These are phyloP conservation scores for Leptinotarsa haldemani DNA, from an alignment of 2,888 invertebrate species.

Conservation along the genomic window DNA sequence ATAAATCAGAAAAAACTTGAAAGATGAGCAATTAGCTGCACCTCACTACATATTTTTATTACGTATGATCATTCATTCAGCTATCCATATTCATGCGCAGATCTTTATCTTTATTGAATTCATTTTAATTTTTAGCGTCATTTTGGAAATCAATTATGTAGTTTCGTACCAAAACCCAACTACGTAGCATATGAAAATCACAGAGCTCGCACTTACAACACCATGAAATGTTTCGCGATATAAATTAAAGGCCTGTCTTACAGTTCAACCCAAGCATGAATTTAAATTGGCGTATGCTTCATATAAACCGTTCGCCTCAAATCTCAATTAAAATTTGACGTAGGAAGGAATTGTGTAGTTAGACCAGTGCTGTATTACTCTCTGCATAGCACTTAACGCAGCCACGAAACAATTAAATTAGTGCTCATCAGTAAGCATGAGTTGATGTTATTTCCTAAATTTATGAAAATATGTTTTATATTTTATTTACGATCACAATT, in stretches of 20 bases:
- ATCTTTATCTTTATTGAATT: not conserved
- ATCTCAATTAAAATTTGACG: slow-evolving; percentile 8
- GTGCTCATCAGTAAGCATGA: no score
- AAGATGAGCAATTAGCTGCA: not conserved
- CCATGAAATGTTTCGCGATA: slow-evolving; percentile 20
- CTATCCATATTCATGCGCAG: not conserved
- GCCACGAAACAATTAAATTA: no score
- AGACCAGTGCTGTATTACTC: no score
- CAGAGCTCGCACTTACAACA: not conserved
- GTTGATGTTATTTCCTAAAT: no score
- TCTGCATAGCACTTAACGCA: no score
- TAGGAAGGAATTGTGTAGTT: not conserved
- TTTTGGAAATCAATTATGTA: slow-evolving; percentile 24
- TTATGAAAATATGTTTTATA: no score
- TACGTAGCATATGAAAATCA: slow-evolving; percentile 16
- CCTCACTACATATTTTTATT: not conserved
- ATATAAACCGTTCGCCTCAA: not conserved
- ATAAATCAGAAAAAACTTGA: not conserved
- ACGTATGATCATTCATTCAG: not conserved
- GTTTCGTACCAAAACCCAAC: slow-evolving; percentile 24
- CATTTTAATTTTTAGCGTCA: slow-evolving; percentile 1
- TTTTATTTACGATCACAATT: no score
- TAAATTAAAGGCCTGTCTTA: slow-evolving; percentile 14
- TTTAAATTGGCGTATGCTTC: slow-evolving; percentile 3
- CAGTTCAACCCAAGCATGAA: slow-evolving; percentile 8